Evolutionary conservation across 2,113 vertebrate genomes (phyloP), one percentile per base, ranked within the genome.

Genomic region (Nesoenas mayeri): DNA sequence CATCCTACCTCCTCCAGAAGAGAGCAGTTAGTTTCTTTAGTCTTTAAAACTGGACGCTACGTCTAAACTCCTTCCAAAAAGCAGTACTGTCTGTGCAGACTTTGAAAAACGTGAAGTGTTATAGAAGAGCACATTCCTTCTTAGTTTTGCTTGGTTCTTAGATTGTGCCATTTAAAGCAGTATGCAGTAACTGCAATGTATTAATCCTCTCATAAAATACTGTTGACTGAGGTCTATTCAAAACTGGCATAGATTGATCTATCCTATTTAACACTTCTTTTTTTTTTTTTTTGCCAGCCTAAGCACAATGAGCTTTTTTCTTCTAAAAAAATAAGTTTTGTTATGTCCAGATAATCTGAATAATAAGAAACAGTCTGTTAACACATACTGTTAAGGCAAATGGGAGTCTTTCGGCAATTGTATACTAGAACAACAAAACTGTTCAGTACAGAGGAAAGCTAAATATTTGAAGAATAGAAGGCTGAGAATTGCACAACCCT

Each of bases 391-490:
- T 62, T 88, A 64, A 85, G 48, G 53, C 47, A 75, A 93, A 58
- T 36, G 32, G 58, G 26, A 77, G 15, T 31, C 71, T 92, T 91
- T 75, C 91, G 67, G 72, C 79, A 89, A 54, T n/a, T 24, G 29
- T 40, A 73, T 6, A 22, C 31, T 73, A n/a, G 34, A 83, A 79
- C 34, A 79, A 54, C 71, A 82, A 67, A 81, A 65, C 26, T 20
- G 42, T 32, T 77, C 14, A 47, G 54, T 72, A 48, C 47, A 70
- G 64, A 83, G 21, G 7, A 6, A 75, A 70, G 31, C 18, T 57
- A 60, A 61, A 24, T 57, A 70, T 70, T 70, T 88, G 86, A 77
- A 93, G 71, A 88, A 79, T 44, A 95, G 93, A 88, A 72, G 58
- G 74, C 44, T 67, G 72, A 79, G 67, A 85, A 85, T 56, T 65